These are phyloP conservation scores for Melinaea marsaeus DNA, from an alignment of 2,888 invertebrate genomes.

Conservation along the genomic window DNA sequence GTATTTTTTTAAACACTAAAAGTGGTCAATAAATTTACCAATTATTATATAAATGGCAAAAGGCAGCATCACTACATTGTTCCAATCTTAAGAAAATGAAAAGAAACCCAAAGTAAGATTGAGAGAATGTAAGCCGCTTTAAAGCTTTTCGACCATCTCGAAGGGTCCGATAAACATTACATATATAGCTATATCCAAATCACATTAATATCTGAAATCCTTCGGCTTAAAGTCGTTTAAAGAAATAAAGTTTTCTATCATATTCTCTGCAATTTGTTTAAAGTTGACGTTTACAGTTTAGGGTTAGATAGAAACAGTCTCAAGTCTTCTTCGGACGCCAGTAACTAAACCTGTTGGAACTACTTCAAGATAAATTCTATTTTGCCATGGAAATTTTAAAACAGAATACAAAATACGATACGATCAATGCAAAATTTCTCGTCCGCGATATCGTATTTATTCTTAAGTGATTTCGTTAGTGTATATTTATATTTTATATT, in stretches of 20 bases:
- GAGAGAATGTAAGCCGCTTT: too few relatives aligned
- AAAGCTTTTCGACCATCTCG: too few relatives aligned
- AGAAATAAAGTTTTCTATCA: constrained; percentile 28
- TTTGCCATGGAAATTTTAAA: constrained; percentile 23
- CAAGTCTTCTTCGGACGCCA: constrained; percentile 31
- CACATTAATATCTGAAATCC: constrained; percentile 25
- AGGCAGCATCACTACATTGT: too few relatives aligned
- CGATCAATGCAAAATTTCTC: neutral
- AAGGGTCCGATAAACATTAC: constrained; percentile 1
- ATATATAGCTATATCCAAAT: constrained; percentile 16
- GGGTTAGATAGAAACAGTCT: constrained; percentile 34
- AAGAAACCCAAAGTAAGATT: too few relatives aligned
- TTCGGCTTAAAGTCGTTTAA: constrained; percentile 16
- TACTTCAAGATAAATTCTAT: constrained; percentile 27
- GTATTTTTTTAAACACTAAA: too few relatives aligned
- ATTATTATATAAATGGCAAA: too few relatives aligned
- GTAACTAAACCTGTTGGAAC: constrained; percentile 31
- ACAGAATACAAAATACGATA: constrained; percentile 19
- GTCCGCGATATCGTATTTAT: too few relatives aligned
- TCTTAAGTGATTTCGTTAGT: too few relatives aligned
- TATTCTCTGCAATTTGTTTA: constrained; percentile 30
- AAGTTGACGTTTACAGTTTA: constrained; percentile 29
- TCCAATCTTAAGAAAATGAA: too few relatives aligned
- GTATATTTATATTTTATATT: too few relatives aligned
- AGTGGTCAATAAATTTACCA: too few relatives aligned